phyloP scores from a whole-genome alignment of 2,797 vertebrate species.

The Poecilia gillii region DNA sequence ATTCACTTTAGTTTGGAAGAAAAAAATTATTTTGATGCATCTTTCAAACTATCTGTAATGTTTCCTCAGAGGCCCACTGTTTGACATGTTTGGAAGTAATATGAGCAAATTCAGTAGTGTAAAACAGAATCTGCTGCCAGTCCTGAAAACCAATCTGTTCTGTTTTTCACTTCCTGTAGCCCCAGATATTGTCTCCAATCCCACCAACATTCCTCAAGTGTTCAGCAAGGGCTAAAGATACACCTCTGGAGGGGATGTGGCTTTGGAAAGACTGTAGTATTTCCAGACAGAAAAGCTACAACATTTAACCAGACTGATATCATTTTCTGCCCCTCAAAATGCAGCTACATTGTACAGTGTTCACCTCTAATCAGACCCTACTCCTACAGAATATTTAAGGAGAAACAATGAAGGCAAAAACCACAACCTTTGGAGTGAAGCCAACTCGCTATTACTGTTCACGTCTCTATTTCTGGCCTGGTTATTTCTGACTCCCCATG shows the following conservation, averaged over 20 bases:
- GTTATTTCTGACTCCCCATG: conserved; percentile 57
- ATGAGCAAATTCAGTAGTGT: conserved; percentile 9
- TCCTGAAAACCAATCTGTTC: conserved; percentile 28
- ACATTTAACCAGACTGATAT: conserved; percentile 23
- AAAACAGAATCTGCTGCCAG: conserved; percentile 13
- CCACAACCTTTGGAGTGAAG: conserved; percentile 17
- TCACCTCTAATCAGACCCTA: conserved; percentile 19
- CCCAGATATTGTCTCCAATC: conserved; percentile 34
- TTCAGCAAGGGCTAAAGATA: conserved; percentile 63
- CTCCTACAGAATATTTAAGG: background rate
- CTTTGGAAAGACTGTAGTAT: conserved; percentile 28
- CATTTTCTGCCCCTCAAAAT: conserved; percentile 20
- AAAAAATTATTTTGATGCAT: background rate
- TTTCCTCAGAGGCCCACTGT: background rate
- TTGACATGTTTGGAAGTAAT: conserved; percentile 20
- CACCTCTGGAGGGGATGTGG: conserved; percentile 26
- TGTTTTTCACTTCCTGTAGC: conserved; percentile 32
- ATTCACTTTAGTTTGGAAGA: conserved; percentile 9
- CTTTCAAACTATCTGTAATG: conserved; percentile 2
- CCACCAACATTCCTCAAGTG: conserved; percentile 51
- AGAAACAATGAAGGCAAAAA: conserved; percentile 36
- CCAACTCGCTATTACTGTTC: conserved; percentile 39
- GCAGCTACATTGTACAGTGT: background rate
- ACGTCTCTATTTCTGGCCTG: conserved; percentile 40
- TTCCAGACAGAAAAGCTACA: conserved; percentile 55